Conservation (phyloP, 2,797 vertebrate genomes). For the Platyrinchus mystaceus region DNA sequence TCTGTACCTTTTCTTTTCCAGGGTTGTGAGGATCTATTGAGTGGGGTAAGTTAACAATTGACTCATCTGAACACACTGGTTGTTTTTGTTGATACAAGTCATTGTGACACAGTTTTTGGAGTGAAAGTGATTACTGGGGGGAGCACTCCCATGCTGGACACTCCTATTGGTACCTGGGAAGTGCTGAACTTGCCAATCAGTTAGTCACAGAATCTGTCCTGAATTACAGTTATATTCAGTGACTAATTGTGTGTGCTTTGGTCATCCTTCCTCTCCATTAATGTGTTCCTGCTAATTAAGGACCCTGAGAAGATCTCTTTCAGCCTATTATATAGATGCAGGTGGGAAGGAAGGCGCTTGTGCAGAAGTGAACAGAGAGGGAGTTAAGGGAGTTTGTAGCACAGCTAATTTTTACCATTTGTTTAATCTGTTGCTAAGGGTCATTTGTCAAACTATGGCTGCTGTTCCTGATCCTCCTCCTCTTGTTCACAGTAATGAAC, state of each 20-base stretch:
- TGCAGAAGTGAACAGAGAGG: neutral
- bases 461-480: conserved; percentile 15
- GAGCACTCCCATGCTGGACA: neutral
- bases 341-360: neutral
- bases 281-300: conserved; percentile 17
- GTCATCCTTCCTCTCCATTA: conserved; percentile 24
- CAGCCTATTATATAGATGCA: neutral
- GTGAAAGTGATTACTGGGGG: neutral
- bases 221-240: conserved; percentile 1
- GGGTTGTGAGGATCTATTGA: neutral
- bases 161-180: neutral
- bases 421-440: conserved; percentile 73
- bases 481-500: conserved; percentile 39
- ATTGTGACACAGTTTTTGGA: neutral
- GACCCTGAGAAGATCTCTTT: conserved; percentile 26
- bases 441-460: conserved; percentile 55
- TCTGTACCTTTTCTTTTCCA: neutral
- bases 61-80: neutral
- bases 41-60: neutral
- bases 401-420: conserved; percentile 65
- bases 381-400: conserved; percentile 36
- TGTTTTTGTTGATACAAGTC: neutral
- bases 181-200: neutral
- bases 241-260: conserved; percentile 10
- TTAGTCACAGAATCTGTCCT: neutral